Evolutionary conservation across 2,113 vertebrate genomes (phyloP).

Genomic region (Psephotus haematonotus): DNA sequence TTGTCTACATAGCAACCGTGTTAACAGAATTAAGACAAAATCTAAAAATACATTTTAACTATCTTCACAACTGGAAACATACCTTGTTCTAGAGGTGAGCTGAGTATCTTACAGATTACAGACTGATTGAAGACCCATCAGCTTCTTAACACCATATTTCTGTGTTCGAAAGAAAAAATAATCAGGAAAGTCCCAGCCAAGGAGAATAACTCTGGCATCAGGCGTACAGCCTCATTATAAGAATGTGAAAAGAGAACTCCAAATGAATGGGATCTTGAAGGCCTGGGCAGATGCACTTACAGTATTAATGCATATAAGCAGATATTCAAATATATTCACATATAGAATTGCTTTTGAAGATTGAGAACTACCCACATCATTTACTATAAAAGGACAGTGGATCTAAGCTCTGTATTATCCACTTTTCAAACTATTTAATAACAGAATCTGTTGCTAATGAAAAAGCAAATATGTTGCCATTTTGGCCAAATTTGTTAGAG

Average conservation of each 20-base stretch:
- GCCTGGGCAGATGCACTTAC: background rate
- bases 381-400: conserved; percentile 7
- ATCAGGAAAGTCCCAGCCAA: background rate
- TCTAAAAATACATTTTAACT: background rate
- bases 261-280: background rate
- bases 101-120: background rate
- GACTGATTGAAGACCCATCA: background rate
- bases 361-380: background rate
- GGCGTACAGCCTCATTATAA: background rate
- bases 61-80: background rate
- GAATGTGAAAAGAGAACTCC: background rate
- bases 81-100: background rate
- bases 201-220: background rate
- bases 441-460: conserved; percentile 30
- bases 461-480: background rate
- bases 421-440: conserved; percentile 10
- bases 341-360: background rate
- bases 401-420: background rate
- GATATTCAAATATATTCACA: background rate
- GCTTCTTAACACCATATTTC: background rate
- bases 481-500: background rate
- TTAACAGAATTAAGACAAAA: background rate
- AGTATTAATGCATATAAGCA: background rate
- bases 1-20: background rate
- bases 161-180: background rate